Conservation (phyloP, 2,113 vertebrate species). For the Rhea pennata region DNA sequence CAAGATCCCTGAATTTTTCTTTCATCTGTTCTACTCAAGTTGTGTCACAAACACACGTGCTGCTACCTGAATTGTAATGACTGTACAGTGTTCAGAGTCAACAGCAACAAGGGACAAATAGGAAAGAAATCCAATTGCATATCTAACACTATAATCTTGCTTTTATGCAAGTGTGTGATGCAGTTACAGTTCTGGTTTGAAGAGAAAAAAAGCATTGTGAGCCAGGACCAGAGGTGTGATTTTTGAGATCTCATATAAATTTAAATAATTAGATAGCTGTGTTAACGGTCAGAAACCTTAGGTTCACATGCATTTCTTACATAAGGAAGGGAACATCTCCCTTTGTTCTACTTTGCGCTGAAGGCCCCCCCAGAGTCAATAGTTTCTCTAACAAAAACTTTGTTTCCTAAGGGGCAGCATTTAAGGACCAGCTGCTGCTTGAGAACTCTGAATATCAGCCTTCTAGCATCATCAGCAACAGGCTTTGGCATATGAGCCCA, state of each 20-base stretch:
- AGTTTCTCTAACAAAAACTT: constrained; percentile 24
- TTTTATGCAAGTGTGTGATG: neutral
- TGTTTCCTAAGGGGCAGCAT: constrained; percentile 2
- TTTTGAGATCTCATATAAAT: neutral
- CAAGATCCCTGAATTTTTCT: neutral
- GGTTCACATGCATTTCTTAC: neutral
- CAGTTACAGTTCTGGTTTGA: neutral
- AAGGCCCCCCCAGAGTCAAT: neutral
- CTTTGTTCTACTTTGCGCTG: neutral
- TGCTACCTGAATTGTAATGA: neutral
- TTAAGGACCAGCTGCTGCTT: constrained; percentile 31
- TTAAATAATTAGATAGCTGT: neutral
- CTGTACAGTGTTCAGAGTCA: neutral
- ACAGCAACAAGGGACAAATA: neutral
- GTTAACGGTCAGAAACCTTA: neutral
- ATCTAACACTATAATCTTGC: fast-evolving
- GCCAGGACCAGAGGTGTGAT: fast-evolving
- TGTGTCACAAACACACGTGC: neutral
- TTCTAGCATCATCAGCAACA: neutral
- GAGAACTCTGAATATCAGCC: neutral
- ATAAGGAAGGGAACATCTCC: neutral
- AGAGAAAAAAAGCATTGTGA: neutral
- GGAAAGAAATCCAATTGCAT: neutral
- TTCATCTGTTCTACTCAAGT: neutral
- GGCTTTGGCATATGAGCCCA: constrained; percentile 8